These are phyloP conservation scores for Tragulus kanchil DNA, from an alignment of 2,113 vertebrate genomes.

Conservation along the genomic window DNA sequence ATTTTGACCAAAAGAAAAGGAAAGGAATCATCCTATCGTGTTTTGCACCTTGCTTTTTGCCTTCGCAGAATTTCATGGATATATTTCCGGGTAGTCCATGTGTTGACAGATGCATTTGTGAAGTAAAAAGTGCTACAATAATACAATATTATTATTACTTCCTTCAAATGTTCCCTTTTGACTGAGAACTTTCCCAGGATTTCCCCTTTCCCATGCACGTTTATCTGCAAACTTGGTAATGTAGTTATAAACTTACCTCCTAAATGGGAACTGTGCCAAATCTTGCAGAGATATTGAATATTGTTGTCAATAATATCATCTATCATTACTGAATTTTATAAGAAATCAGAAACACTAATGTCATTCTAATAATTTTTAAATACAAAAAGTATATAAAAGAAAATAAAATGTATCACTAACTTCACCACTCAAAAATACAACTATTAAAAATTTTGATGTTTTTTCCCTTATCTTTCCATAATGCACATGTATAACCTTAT, in stretches of 20 bases:
- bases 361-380: background rate
- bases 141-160: constrained; percentile 40
- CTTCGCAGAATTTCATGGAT: background rate
- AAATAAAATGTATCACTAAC: background rate
- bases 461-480: background rate
- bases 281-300: background rate
- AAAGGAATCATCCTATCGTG: background rate
- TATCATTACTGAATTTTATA: constrained; percentile 14
- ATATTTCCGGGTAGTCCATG: background rate
- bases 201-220: constrained; percentile 32
- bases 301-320: background rate
- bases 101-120: constrained; percentile 47
- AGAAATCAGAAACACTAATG: background rate
- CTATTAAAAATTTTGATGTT: background rate
- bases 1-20: background rate
- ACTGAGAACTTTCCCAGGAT: constrained; percentile 40
- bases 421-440: background rate
- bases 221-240: background rate
- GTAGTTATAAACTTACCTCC: background rate
- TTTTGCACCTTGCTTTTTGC: background rate
- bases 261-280: background rate
- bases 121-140: background rate
- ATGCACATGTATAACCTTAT: background rate
- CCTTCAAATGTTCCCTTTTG: constrained; percentile 34
- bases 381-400: background rate